phyloP scores from a whole-genome alignment of 2,797 vertebrate genomes.

The Ctenopoma kingsleyae region DNA sequence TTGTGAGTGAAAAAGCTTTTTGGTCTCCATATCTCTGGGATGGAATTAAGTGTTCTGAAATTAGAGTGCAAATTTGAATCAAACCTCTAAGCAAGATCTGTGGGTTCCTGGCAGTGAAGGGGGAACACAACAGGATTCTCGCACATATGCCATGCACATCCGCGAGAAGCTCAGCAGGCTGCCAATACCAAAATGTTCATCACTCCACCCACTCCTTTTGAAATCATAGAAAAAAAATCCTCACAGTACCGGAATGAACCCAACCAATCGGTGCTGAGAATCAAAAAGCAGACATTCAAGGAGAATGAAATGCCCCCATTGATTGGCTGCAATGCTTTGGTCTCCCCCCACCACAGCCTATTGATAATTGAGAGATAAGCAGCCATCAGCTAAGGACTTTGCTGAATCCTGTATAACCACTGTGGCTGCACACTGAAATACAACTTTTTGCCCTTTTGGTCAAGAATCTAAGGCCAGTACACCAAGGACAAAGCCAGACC shows the following conservation, averaged over 20 bases:
- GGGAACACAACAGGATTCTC: constrained; percentile 71
- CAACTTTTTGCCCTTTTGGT: constrained; percentile 62
- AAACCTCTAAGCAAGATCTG: constrained; percentile 70
- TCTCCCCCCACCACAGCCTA: constrained; percentile 52
- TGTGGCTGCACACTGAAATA: constrained; percentile 28
- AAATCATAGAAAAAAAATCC: constrained; percentile 39
- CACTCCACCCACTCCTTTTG: constrained; percentile 72
- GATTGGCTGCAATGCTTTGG: constrained; percentile 70
- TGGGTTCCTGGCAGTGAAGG: constrained; percentile 71
- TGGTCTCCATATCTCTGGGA: constrained; percentile 49
- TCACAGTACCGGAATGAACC: constrained; percentile 26
- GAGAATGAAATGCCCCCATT: constrained; percentile 79
- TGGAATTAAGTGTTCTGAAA: constrained; percentile 68
- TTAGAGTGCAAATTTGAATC: constrained; percentile 71
- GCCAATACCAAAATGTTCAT: constrained; percentile 73
- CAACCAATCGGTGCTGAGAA: constrained; percentile 67
- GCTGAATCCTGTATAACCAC: constrained; percentile 73
- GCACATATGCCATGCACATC: constrained; percentile 75
- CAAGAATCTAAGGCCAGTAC: constrained; percentile 20
- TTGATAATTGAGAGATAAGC: constrained; percentile 82
- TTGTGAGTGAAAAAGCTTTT: constrained; percentile 37
- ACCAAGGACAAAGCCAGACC: constrained; percentile 51
- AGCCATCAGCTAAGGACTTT: constrained; percentile 72
- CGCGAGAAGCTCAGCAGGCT: constrained; percentile 67
- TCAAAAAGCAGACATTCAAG: constrained; percentile 77